Evolutionary conservation across 2,113 vertebrate genomes (phyloP).

Genomic region (Andinoacara biseriatus): DNA sequence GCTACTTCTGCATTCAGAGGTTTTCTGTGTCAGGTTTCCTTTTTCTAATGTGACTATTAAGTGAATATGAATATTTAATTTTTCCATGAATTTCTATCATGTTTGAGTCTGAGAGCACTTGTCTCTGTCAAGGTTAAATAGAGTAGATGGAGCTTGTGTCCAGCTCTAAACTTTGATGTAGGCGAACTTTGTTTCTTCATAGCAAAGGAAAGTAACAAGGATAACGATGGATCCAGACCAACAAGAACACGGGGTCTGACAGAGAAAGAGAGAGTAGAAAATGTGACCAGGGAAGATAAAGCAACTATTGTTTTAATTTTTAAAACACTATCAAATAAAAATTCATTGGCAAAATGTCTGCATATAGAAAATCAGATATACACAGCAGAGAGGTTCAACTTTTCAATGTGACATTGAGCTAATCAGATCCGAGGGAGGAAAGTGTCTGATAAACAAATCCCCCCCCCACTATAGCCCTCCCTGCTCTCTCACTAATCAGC

Average conservation of each 20-base stretch:
- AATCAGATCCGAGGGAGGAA: conserved; percentile 62
- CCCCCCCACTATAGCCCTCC: background rate
- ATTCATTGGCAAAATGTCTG: background rate
- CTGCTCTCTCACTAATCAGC: conserved; percentile 56
- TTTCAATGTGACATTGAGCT: conserved; percentile 66
- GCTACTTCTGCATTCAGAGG: background rate
- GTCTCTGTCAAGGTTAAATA: conserved; percentile 29
- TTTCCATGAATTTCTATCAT: conserved; percentile 43
- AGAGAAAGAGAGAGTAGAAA: background rate
- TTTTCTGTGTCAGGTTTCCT: background rate
- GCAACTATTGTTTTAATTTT: background rate
- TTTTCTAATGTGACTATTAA: conserved; percentile 2
- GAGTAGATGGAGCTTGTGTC: background rate
- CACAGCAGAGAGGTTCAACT: conserved; percentile 32
- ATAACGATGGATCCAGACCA: no score
- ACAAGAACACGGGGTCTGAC: background rate
- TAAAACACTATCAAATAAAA: conserved; percentile 4
- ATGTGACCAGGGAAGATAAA: background rate
- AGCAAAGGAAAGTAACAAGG: no score
- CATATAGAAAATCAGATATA: background rate
- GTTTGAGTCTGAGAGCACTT: conserved; percentile 16
- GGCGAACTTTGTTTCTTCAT: background rate
- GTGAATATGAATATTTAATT: conserved; percentile 47
- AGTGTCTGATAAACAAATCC: conserved; percentile 63
- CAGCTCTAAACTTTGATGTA: background rate